Evolutionary conservation across 2,797 vertebrate genomes (phyloP), one percentile per base, ranked within the genome.

Genomic region (Chelonia mydas): DNA sequence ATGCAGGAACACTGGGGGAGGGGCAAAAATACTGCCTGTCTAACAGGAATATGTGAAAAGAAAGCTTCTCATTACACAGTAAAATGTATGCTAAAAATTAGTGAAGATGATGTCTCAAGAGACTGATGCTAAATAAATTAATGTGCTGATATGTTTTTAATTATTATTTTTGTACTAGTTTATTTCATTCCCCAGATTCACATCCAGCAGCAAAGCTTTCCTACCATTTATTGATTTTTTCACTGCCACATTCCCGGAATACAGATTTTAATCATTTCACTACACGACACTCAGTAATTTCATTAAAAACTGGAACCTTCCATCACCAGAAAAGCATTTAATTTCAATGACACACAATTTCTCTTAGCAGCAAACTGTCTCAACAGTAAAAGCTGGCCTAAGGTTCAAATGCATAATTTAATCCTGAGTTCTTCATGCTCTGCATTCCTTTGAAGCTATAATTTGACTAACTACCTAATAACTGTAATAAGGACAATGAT

Each of bases 311-410:
- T 98, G 98, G 98, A 98, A 98, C 98, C 99, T 99, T 98, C 98
- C 97, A 99, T 99, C 99, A 98, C 98, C 98, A 98, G 98, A 99
- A 98, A 99, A 98, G 98, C 99, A 99, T 99, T 99, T 99, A 98
- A 99, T 99, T 99, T 99, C 98, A 99, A 98, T 99, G 98, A 99
- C 99, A 99, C 98, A 99, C 98, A 98, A 99, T 99, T 99, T 98
- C 98, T 98, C 98, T 98, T 98, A 98, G 98, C 98, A 98, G 98
- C 98, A 99, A 99, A 99, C 98, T 97, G 95, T 97, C 98, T 98
- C 94, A 97, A 98, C 97, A 98, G 98, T 98, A 98, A 99, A 98
- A 98, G 98, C 98, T 99, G 99, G 99, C 99, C 99, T 98, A 98
- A 98, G 99, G 99, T 98, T 98, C 98, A 99, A 98, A 98, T 98